phyloP scores from a whole-genome alignment of 2,888 invertebrate species.

The Sympetrum striolatum region DNA sequence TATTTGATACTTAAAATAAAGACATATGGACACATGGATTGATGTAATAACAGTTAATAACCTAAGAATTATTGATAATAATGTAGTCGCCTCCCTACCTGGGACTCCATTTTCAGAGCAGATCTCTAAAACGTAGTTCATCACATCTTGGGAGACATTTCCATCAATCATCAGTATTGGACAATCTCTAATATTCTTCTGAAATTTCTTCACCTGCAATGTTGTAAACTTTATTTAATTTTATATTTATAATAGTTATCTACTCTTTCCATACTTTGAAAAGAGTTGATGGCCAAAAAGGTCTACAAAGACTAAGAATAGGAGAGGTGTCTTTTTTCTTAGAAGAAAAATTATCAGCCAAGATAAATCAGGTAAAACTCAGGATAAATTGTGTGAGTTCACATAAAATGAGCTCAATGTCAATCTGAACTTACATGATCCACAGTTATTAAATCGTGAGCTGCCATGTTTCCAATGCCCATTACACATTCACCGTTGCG shows the following conservation, averaged over 20 bases:
- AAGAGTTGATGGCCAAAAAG: too few relatives aligned
- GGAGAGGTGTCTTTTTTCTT: too few relatives aligned
- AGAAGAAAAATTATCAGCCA: too few relatives aligned
- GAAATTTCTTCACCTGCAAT: conserved; percentile 67
- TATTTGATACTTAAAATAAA: too few relatives aligned
- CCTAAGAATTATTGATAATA: neutral
- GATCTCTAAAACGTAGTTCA: conserved; percentile 68
- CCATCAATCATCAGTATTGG: conserved; percentile 85
- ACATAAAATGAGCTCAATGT: too few relatives aligned
- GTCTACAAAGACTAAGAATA: too few relatives aligned
- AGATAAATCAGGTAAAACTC: too few relatives aligned
- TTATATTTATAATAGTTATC: too few relatives aligned
- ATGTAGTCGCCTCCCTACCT: conserved; percentile 63
- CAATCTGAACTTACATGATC: conserved; percentile 64
- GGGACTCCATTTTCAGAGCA: conserved; percentile 70
- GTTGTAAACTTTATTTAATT: neutral
- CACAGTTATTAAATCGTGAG: conserved; percentile 74
- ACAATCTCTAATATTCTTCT: conserved; percentile 64
- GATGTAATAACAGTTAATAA: neutral
- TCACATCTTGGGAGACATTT: conserved; percentile 75
- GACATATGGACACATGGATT: too few relatives aligned
- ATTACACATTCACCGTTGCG: conserved; percentile 77
- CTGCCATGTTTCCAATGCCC: conserved; percentile 84
- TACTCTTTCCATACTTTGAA: too few relatives aligned
- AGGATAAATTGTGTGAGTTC: too few relatives aligned